Conservation (phyloP, 2,113 vertebrate species). For the Archilochus colubris region DNA sequence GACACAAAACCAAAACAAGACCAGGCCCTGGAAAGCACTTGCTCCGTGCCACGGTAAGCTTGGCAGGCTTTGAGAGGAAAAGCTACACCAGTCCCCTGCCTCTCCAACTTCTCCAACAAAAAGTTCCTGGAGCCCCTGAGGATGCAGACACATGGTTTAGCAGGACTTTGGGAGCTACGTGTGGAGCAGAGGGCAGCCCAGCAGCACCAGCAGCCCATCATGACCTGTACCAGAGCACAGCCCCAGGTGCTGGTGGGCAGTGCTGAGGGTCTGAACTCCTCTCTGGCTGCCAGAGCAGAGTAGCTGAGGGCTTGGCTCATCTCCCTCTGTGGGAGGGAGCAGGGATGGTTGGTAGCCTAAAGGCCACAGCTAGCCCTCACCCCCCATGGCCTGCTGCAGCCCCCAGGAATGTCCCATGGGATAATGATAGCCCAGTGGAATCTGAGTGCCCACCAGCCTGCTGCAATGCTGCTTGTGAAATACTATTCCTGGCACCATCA, state of each 20-base stretch:
- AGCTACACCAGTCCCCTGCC: background rate
- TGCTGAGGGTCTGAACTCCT: background rate
- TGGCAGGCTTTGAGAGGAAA: background rate
- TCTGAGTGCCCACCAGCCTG: accelerated
- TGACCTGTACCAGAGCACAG: background rate
- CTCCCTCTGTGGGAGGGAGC: background rate
- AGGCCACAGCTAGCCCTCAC: background rate
- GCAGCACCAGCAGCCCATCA: background rate
- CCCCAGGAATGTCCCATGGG: constrained; percentile 14
- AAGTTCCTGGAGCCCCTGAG: background rate
- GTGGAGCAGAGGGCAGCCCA: background rate
- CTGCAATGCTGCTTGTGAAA: background rate
- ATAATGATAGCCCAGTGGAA: constrained; percentile 14
- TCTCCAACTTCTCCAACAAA: background rate
- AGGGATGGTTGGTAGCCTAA: background rate
- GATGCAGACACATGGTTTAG: background rate
- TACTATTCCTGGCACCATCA: background rate
- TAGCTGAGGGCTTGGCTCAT: background rate
- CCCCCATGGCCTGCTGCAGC: accelerated
- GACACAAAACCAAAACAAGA: background rate
- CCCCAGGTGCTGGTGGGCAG: background rate
- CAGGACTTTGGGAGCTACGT: background rate
- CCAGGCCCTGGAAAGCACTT: background rate
- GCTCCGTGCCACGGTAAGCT: background rate
- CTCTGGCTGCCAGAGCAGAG: accelerated